Evolutionary conservation across 2,113 vertebrate species (phyloP).

Genomic region (Ptyas mucosa): DNA sequence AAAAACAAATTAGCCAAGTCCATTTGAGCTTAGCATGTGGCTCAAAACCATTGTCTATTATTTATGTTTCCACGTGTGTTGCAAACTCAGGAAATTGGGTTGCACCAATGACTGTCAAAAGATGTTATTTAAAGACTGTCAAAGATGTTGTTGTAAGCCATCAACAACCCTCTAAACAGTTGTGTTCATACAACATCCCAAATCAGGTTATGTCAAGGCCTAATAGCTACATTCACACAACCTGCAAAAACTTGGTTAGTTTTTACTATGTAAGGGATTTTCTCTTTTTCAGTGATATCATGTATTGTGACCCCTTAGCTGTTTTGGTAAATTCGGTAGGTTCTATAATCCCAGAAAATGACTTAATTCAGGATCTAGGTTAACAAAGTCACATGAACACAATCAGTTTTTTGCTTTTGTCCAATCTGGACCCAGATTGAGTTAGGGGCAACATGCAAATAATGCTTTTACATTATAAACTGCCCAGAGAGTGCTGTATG

Average conservation of each 20-base stretch:
- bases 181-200: background rate
- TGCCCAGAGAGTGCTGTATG: too few relatives aligned
- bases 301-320: background rate
- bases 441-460: too few relatives aligned
- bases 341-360: background rate
- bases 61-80: background rate
- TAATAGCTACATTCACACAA: background rate
- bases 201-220: background rate
- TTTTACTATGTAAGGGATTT: background rate
- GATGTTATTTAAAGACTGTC: background rate
- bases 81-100: background rate
- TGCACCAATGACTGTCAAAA: background rate
- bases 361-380: background rate
- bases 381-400: background rate
- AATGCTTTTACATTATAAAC: too few relatives aligned
- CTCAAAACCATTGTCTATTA: background rate
- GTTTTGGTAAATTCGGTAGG: background rate
- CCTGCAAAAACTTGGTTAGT: background rate
- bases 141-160: background rate
- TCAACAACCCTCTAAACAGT: background rate
- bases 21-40: background rate
- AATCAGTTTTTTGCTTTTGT: background rate
- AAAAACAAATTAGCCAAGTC: background rate
- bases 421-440: background rate
- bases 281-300: background rate